Evolutionary conservation across 2,113 vertebrate species (phyloP).

Genomic region (Labrus mixtus): DNA sequence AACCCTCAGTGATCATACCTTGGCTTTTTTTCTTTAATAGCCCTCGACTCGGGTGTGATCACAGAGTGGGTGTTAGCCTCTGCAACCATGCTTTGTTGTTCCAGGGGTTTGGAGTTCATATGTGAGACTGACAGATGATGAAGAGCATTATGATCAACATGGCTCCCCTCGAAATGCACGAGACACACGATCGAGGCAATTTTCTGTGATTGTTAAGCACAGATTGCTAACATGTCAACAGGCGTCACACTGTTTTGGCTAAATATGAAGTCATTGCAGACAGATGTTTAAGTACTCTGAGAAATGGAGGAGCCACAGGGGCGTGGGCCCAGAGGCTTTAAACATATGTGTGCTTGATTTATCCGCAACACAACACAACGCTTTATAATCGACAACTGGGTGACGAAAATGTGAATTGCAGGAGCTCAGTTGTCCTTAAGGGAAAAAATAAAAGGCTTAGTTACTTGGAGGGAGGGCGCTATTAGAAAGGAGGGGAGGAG

Average conservation of each 20-base stretch:
- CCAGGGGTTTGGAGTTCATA: background rate
- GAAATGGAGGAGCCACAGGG: constrained; percentile 76
- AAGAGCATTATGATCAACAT: constrained; percentile 1
- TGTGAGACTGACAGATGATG: background rate
- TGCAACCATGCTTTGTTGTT: background rate
- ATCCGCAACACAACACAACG: constrained; percentile 54
- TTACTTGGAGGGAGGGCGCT: constrained; percentile 69
- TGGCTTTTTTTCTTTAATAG: constrained; percentile 54
- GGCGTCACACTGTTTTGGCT: constrained; percentile 65
- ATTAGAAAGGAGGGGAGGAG: constrained; percentile 67
- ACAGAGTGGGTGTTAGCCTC: constrained; percentile 33
- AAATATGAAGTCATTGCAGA: constrained; percentile 69
- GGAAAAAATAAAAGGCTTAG: constrained; percentile 52
- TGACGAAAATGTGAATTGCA: constrained; percentile 57
- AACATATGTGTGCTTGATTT: constrained; percentile 73
- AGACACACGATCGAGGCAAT: constrained; percentile 32
- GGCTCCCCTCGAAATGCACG: constrained; percentile 14
- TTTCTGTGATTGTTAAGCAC: constrained; percentile 68
- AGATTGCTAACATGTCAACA: constrained; percentile 72
- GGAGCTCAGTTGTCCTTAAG: constrained; percentile 46
- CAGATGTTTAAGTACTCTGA: constrained; percentile 80
- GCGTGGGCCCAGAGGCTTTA: constrained; percentile 72
- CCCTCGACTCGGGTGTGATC: constrained; percentile 50
- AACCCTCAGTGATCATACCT: constrained; percentile 55
- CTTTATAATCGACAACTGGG: constrained; percentile 63